Percentiles rank a stretch among this genome's conserved stretches.
Conservation (phyloP, 2,888 invertebrate species). For the Ceramica pisi region DNA sequence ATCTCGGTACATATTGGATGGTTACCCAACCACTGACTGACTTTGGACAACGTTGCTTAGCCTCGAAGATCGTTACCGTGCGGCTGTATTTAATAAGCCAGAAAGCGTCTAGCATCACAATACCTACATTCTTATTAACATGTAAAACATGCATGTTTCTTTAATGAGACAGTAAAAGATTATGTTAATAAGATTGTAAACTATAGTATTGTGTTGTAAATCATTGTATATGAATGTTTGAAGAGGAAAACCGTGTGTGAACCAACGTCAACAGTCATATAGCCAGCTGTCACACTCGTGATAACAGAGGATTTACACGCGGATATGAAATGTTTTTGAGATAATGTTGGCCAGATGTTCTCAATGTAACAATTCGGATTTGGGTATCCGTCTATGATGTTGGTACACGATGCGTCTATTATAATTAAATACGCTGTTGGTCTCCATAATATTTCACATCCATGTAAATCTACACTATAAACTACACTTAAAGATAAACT, state of each 20-base stretch:
- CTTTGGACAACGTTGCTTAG: no score
- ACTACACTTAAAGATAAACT: no score
- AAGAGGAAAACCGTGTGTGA: conserved; percentile 32
- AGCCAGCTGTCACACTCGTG: conserved; percentile 7
- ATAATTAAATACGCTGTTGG: no score
- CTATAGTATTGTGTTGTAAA: conserved; percentile 25
- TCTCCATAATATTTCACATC: no score
- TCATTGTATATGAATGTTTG: conserved; percentile 10
- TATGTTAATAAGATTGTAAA: conserved; percentile 37
- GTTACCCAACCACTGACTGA: no score
- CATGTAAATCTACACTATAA: no score
- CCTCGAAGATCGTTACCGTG: no score
- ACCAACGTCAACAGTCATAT: conserved; percentile 24
- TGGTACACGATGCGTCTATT: no score
- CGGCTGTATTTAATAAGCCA: no score
- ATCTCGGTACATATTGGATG: no score
- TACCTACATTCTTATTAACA: neutral
- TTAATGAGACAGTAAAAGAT: conserved; percentile 11
- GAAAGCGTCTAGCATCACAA: neutral
- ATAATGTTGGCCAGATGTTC: conserved; percentile 1
- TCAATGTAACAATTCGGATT: neutral
- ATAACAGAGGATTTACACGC: conserved; percentile 17
- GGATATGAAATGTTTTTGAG: conserved; percentile 7
- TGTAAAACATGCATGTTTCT: conserved; percentile 1
- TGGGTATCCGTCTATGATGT: no score